Evolutionary conservation across 2,888 invertebrate genomes (phyloP).

Genomic region (Plebejus argus): DNA sequence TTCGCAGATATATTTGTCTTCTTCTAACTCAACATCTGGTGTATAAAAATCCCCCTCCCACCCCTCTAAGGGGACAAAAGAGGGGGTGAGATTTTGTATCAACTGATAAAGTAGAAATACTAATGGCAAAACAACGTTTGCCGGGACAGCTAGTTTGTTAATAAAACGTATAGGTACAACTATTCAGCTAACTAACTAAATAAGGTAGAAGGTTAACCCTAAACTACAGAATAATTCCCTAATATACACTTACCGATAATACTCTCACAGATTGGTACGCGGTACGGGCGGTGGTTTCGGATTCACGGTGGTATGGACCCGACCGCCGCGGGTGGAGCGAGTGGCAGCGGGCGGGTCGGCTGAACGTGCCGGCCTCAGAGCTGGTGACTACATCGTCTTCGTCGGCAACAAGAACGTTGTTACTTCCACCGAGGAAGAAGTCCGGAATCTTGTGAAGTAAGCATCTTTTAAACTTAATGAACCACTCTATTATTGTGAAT

Average conservation of each 20-base stretch:
- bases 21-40: too few relatives aligned
- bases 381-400: constrained; percentile 94
- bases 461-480: constrained; percentile 49
- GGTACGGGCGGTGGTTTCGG: constrained; percentile 86
- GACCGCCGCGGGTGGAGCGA: constrained; percentile 91
- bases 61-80: too few relatives aligned
- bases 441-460: constrained; percentile 85
- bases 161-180: too few relatives aligned
- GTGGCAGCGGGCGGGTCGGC: constrained; percentile 91
- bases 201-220: too few relatives aligned
- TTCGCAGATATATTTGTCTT: too few relatives aligned
- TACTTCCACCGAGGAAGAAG: constrained; percentile 86
- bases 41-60: too few relatives aligned
- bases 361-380: constrained; percentile 89
- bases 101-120: too few relatives aligned
- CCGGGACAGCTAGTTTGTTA: too few relatives aligned
- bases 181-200: too few relatives aligned
- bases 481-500: not conserved
- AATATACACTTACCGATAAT: not conserved
- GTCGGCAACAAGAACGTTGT: constrained; percentile 93
- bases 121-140: too few relatives aligned
- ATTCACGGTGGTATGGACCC: constrained; percentile 94
- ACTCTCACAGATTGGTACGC: constrained; percentile 66
- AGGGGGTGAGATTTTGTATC: too few relatives aligned
- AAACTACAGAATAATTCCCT: not conserved